Base-by-base conservation (phyloP, 1,140 invertebrate genomes). In the Trissolcus basalis region DNA sequence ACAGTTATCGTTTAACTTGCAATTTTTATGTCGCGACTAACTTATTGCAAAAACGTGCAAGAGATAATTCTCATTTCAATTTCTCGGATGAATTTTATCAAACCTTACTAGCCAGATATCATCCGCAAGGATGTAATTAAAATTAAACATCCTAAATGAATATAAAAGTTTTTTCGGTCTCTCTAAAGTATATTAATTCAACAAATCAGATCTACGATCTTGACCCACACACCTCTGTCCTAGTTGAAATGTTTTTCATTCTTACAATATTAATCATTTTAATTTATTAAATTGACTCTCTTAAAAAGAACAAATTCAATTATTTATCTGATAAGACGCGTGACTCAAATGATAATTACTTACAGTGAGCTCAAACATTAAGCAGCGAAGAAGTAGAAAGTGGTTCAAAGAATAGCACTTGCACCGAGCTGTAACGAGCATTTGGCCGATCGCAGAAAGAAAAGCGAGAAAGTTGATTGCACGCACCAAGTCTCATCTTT, bases 401-500 rank as follows among this genome's bases (percentile, higher is more conserved):
- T 50, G 8, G 50, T 12, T 54, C 12, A n/a, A 41, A 69, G 43
- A 60, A 55, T 43, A 16, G 19, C 15, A n/a, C 13, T 43, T 15
- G 19, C 19, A 27, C 11, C 39, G 32, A 39, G 9, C 36, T 39
- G n/a, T 60, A 69, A 68, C 48, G 41, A 16, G 36, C 47, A 14
- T 58, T 58, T 51, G 16, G 0, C 51, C 27, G 35, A 61, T 70
- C 10, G 44, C 51, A 61, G 49, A 60, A 69, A 60, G 13, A 45
- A 48, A 60, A 55, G 43, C 43, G 50, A 47, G 65, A 69, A 69
- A 69, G 65, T 69, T 54, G 4, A 60, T 69, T 60, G 43, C 56
- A 60, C 50, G 56, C 56, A 54, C 59, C 49, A 35, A 43, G 60
- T 33, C 27, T 7, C 11, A 60, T 69, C 49, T 47, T 39, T 69